phyloP scores from a whole-genome alignment of 2,113 vertebrate species.

The Epinephelus cyanopodus region DNA sequence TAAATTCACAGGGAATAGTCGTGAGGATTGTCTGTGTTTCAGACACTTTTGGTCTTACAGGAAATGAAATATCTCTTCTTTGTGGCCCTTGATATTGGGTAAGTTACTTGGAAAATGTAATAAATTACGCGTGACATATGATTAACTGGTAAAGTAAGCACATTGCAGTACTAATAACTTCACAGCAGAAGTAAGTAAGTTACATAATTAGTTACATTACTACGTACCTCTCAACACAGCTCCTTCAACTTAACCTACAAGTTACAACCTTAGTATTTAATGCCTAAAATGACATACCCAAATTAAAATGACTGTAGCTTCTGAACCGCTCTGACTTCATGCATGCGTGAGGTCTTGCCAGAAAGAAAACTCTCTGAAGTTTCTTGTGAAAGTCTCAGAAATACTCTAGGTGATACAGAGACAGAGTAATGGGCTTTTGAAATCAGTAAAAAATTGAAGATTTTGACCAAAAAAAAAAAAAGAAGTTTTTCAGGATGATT shows the following conservation, averaged over 20 bases:
- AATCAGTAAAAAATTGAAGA: too few relatives aligned
- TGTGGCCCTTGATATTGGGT: not conserved
- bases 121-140: not conserved
- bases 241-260: not conserved
- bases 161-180: not conserved
- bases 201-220: not conserved
- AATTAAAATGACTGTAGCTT: too few relatives aligned
- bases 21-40: slow-evolving; percentile 37
- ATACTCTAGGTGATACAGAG: too few relatives aligned
- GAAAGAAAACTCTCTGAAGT: too few relatives aligned
- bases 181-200: not conserved
- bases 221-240: not conserved
- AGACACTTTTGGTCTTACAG: slow-evolving; percentile 5
- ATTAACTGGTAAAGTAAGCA: not conserved
- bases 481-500: too few relatives aligned
- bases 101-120: not conserved
- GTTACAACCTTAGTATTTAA: not conserved
- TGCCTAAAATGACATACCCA: too few relatives aligned
- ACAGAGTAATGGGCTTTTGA: too few relatives aligned
- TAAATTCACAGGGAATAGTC: slow-evolving; percentile 62
- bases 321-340: too few relatives aligned
- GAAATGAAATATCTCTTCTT: slow-evolving; percentile 14
- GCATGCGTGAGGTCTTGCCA: too few relatives aligned
- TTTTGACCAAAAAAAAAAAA: too few relatives aligned
- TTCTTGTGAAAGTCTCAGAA: too few relatives aligned